These are phyloP conservation scores for Hyles lineata DNA, from an alignment of 2,888 invertebrate species.

Conservation along the genomic window DNA sequence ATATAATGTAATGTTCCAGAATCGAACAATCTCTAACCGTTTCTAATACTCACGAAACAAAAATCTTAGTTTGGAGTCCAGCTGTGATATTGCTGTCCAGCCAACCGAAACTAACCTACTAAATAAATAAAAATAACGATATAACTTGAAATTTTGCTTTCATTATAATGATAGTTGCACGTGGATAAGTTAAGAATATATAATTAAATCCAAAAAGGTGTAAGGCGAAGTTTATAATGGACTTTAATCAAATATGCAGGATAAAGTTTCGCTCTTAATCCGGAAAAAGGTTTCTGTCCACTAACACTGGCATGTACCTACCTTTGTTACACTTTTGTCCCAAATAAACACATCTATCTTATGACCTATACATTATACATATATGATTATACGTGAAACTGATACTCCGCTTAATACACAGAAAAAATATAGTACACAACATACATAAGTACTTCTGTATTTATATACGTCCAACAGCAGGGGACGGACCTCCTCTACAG, in stretches of 20 bases:
- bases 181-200: not conserved
- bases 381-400: not conserved
- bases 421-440: not conserved
- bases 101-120: too few species aligned
- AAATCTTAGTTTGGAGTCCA: too few species aligned
- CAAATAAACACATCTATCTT: slow-evolving; percentile 39
- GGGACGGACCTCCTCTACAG: too few species aligned
- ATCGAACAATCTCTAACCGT: too few species aligned
- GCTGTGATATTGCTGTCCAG: too few species aligned
- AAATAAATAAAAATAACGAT: not conserved
- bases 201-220: slow-evolving; percentile 33
- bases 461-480: too few species aligned
- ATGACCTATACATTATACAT: slow-evolving; percentile 22
- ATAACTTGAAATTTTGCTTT: not conserved
- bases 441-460: too few species aligned
- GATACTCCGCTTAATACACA: not conserved
- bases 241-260: slow-evolving; percentile 47
- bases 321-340: slow-evolving; percentile 40
- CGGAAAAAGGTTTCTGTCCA: slow-evolving; percentile 52
- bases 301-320: slow-evolving; percentile 37
- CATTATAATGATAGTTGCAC: not conserved
- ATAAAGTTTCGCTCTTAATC: slow-evolving; percentile 49
- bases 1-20: too few species aligned
- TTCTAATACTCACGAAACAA: too few species aligned
- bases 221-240: slow-evolving; percentile 47